These are phyloP conservation scores for Oreonectes daqikongensis DNA, from an alignment of 2,797 vertebrate species.

Conservation along the genomic window DNA sequence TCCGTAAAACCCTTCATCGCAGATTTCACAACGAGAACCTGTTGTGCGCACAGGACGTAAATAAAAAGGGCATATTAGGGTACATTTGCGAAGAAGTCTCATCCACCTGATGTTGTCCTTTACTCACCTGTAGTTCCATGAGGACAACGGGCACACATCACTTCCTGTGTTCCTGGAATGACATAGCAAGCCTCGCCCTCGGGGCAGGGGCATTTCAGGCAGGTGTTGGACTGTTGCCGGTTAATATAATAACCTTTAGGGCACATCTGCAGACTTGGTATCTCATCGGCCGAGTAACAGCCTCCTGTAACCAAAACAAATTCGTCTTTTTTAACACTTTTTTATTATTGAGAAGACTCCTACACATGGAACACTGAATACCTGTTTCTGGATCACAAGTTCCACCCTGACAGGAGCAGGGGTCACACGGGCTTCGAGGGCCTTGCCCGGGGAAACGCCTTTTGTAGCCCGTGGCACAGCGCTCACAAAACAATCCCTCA, in stretches of 20 bases:
- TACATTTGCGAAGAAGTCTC: background rate
- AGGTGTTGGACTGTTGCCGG: constrained; percentile 63
- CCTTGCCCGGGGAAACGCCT: constrained; percentile 70
- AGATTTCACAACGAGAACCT: constrained; percentile 86
- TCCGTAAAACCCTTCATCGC: constrained; percentile 86
- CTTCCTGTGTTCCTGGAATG: constrained; percentile 62
- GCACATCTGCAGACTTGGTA: constrained; percentile 71
- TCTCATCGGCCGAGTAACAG: constrained; percentile 89
- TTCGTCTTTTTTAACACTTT: background rate
- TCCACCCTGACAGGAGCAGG: constrained; percentile 84
- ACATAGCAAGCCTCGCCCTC: constrained; percentile 77
- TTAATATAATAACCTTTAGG: constrained; percentile 81
- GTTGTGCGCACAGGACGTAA: background rate
- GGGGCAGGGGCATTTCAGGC: constrained; percentile 82
- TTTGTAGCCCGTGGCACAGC: constrained; percentile 82
- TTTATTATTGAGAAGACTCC: background rate
- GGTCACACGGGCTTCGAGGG: constrained; percentile 81
- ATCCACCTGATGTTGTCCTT: background rate
- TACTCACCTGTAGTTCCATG: constrained; percentile 78
- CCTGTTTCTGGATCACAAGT: constrained; percentile 88
- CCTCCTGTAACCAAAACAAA: constrained; percentile 75
- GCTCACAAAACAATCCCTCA: constrained; percentile 84
- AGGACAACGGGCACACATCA: constrained; percentile 83
- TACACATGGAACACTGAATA: constrained; percentile 51
- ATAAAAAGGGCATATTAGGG: background rate